Conservation (phyloP, 2,113 vertebrate genomes). For the Tricholaema leucomelas region DNA sequence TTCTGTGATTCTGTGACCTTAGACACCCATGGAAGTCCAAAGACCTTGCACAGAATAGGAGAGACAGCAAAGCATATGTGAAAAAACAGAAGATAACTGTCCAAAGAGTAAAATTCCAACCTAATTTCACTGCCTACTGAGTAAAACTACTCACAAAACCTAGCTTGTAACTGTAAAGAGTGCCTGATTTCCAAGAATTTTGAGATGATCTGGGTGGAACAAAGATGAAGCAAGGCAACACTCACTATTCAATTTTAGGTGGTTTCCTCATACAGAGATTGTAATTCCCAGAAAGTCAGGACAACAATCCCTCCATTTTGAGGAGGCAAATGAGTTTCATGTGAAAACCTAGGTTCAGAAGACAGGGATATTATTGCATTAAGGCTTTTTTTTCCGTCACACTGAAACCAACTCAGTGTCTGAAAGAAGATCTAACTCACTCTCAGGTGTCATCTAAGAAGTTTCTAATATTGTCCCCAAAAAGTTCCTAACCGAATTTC, state of each 20-base stretch:
- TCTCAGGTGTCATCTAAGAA: background rate
- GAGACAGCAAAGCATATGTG: rapidly evolving
- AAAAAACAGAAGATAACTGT: background rate
- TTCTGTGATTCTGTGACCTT: no score
- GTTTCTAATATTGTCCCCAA: no score
- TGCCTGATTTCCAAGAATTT: background rate
- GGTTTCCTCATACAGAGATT: background rate
- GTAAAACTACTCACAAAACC: background rate
- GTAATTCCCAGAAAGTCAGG: background rate
- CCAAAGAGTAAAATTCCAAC: background rate
- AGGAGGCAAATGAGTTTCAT: background rate
- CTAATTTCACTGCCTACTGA: background rate
- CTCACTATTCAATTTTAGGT: background rate
- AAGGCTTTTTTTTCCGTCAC: background rate
- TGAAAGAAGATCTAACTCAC: background rate
- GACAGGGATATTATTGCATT: background rate
- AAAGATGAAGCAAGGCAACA: background rate
- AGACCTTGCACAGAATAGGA: background rate
- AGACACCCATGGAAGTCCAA: background rate
- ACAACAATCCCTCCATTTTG: rapidly evolving
- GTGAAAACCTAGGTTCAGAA: background rate
- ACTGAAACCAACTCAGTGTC: background rate
- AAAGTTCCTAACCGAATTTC: background rate
- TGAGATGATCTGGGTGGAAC: background rate
- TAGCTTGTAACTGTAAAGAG: background rate